Conservation (phyloP, 2,113 vertebrate genomes). For the Vireo altiloquus region DNA sequence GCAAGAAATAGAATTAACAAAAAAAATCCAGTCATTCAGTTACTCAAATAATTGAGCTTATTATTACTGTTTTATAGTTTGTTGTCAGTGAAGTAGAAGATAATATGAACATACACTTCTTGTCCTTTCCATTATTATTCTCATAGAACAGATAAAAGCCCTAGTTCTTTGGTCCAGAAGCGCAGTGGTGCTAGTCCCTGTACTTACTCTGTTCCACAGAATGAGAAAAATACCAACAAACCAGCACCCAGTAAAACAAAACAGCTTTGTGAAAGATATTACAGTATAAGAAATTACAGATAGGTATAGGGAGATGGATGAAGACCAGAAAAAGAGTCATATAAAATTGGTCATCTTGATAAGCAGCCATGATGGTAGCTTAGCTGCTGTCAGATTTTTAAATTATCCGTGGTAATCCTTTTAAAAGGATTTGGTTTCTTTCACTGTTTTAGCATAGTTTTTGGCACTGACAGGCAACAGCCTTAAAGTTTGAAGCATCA, state of each 20-base stretch:
- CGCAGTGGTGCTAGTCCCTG: background rate
- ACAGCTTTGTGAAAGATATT: background rate
- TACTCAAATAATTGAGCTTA: background rate
- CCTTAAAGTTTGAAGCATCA: background rate
- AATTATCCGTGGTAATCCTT: background rate
- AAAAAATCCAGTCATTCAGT: background rate
- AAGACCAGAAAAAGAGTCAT: background rate
- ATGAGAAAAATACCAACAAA: background rate
- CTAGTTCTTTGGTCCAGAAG: background rate
- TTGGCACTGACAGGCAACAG: background rate
- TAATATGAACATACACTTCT: fast-evolving
- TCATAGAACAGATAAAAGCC: background rate
- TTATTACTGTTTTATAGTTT: background rate
- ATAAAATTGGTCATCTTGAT: background rate
- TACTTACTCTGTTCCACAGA: background rate
- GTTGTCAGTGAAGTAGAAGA: background rate
- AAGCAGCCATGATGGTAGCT: background rate
- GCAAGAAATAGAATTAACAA: background rate
- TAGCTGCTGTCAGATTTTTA: background rate
- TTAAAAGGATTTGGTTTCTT: background rate
- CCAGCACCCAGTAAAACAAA: background rate
- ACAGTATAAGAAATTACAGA: background rate
- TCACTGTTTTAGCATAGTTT: background rate
- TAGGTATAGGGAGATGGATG: background rate
- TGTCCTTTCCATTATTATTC: background rate